These are phyloP conservation scores for Vulpes vulpes DNA, from an alignment of 2,113 vertebrate species.

Conservation along the genomic window DNA sequence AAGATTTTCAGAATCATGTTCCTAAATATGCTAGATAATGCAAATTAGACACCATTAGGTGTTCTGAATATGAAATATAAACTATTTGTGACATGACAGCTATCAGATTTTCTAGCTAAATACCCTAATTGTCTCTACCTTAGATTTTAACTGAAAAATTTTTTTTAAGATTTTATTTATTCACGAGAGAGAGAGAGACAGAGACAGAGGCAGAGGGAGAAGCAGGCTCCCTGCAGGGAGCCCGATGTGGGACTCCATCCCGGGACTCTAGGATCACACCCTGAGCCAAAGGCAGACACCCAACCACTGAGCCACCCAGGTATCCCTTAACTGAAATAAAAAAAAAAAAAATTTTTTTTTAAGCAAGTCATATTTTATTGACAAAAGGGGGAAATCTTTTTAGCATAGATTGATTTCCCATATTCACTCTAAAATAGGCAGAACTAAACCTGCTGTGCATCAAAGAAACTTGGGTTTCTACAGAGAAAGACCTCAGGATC, in stretches of 20 bases:
- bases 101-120: slow-evolving; percentile 45
- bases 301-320: no score
- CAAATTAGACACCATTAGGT: slow-evolving; percentile 36
- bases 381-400: background rate
- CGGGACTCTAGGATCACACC: no score
- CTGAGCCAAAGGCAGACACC: no score
- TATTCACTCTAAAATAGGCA: slow-evolving; percentile 60
- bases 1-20: background rate
- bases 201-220: no score
- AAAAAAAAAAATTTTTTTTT: background rate
- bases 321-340: slow-evolving; percentile 24
- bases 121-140: slow-evolving; percentile 3
- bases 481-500: background rate
- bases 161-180: no score
- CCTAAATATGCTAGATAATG: background rate
- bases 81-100: background rate
- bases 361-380: slow-evolving; percentile 8
- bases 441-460: slow-evolving; percentile 22
- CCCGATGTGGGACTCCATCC: no score
- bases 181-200: no score
- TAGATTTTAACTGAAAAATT: slow-evolving; percentile 49
- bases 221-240: no score
- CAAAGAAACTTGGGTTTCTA: background rate
- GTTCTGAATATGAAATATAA: slow-evolving; percentile 40
- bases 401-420: slow-evolving; percentile 29